These are phyloP conservation scores for Leptinotarsa peninsularis DNA, from an alignment of 2,888 invertebrate genomes.

Conservation along the genomic window DNA sequence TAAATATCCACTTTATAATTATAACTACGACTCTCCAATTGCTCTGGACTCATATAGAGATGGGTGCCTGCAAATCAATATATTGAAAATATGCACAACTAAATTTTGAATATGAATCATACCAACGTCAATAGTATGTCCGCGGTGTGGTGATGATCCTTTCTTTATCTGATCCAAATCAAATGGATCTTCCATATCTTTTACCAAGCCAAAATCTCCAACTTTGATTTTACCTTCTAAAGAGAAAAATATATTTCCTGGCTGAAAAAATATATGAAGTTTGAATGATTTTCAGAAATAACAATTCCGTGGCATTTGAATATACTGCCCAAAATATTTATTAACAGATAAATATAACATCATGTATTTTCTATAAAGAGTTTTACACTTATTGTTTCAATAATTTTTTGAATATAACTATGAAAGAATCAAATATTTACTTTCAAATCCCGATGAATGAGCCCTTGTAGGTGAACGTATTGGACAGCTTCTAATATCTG, in stretches of 20 bases:
- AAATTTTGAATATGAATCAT: slow-evolving; percentile 51
- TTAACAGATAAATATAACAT: too few species aligned
- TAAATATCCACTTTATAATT: slow-evolving; percentile 95
- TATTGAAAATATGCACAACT: slow-evolving; percentile 10
- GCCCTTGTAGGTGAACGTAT: slow-evolving; percentile 91
- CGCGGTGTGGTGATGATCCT: slow-evolving; percentile 37
- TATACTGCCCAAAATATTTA: too few species aligned
- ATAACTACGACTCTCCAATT: slow-evolving; percentile 79
- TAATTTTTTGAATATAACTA: background rate
- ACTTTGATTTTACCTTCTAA: slow-evolving; percentile 92
- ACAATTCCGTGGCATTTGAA: too few species aligned
- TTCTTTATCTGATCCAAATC: slow-evolving; percentile 66
- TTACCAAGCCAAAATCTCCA: slow-evolving; percentile 98
- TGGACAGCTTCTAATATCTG: slow-evolving; percentile 96
- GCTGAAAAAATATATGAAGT: slow-evolving; percentile 67
- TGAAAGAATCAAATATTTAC: slow-evolving; percentile 66
- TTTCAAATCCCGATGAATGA: slow-evolving; percentile 97
- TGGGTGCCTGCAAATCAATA: slow-evolving; percentile 78
- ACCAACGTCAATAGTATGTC: slow-evolving; percentile 77
- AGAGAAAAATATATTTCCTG: slow-evolving; percentile 94
- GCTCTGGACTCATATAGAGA: slow-evolving; percentile 98
- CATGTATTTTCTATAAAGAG: too few species aligned
- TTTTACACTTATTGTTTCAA: too few species aligned
- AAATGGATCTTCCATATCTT: slow-evolving; percentile 78
- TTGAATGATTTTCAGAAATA: background rate